phyloP scores from a whole-genome alignment of 2,113 vertebrate genomes.

The Camelus bactrianus region DNA sequence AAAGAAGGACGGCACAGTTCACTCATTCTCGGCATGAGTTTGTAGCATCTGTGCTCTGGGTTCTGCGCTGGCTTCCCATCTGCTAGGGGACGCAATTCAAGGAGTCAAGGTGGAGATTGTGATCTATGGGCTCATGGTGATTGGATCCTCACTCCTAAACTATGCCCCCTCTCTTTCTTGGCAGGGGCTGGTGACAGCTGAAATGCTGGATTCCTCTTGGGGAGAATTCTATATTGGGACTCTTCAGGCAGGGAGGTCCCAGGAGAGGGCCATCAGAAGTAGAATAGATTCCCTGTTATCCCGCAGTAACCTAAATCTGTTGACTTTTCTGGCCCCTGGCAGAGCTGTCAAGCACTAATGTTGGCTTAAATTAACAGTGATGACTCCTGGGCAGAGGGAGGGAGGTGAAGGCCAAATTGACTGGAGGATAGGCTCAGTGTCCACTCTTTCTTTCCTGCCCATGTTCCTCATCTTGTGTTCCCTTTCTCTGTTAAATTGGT shows the following conservation, averaged over 20 bases:
- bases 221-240: background rate
- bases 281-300: constrained; percentile 17
- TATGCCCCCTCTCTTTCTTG: background rate
- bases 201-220: background rate
- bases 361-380: constrained; percentile 14
- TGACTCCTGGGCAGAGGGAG: background rate
- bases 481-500: background rate
- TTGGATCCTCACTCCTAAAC: background rate
- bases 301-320: background rate
- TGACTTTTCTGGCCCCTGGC: background rate
- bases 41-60: constrained; percentile 3
- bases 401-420: background rate
- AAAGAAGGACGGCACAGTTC: constrained; percentile 30
- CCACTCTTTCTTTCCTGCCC: background rate
- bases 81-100: constrained; percentile 50
- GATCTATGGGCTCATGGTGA: constrained; percentile 33
- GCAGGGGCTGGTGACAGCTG: constrained; percentile 32
- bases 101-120: constrained; percentile 1
- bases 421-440: accelerated
- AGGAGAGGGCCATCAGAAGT: background rate
- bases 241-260: constrained; percentile 11
- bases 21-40: background rate
- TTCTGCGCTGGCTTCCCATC: constrained; percentile 60
- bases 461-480: background rate
- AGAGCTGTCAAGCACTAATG: background rate